These are phyloP conservation scores for Vidua chalybeata DNA, from an alignment of 2,113 vertebrate species.

Conservation along the genomic window DNA sequence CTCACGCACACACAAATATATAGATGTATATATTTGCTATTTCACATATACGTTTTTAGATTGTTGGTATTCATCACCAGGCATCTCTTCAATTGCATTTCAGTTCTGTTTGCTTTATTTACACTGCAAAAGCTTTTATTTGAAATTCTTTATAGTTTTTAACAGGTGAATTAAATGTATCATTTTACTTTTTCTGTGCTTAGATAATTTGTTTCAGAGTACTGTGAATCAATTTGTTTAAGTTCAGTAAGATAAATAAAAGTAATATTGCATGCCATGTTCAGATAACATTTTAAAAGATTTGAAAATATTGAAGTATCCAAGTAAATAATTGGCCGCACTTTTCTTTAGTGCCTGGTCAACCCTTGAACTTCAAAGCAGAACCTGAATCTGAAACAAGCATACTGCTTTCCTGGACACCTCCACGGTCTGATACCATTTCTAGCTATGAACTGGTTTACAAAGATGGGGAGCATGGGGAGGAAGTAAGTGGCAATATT, in stretches of 20 bases:
- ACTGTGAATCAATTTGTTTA: neutral
- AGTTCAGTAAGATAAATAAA: neutral
- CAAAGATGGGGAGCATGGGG: constrained; percentile 92
- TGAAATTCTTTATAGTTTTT: neutral
- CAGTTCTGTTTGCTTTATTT: neutral
- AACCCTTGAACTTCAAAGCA: constrained; percentile 93
- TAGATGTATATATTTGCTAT: neutral
- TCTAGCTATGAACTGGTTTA: constrained; percentile 93
- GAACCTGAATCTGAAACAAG: constrained; percentile 98
- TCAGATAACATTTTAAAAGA: neutral
- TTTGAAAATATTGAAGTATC: neutral
- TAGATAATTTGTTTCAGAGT: neutral
- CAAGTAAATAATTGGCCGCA: neutral
- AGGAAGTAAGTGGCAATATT: constrained; percentile 82
- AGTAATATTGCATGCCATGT: neutral
- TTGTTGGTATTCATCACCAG: neutral
- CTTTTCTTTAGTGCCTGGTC: constrained; percentile 88
- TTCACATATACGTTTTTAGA: neutral
- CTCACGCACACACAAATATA: no score
- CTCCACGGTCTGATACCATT: constrained; percentile 93
- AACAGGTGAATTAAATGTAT: neutral
- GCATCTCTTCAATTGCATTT: neutral
- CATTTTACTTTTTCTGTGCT: neutral
- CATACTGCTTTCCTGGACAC: constrained; percentile 93
- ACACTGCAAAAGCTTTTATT: neutral